Percentiles rank a stretch among this genome's conserved stretches.
phyloP scores from a whole-genome alignment of 2,888 invertebrate species.

The Exephanes ischioxanthus region DNA sequence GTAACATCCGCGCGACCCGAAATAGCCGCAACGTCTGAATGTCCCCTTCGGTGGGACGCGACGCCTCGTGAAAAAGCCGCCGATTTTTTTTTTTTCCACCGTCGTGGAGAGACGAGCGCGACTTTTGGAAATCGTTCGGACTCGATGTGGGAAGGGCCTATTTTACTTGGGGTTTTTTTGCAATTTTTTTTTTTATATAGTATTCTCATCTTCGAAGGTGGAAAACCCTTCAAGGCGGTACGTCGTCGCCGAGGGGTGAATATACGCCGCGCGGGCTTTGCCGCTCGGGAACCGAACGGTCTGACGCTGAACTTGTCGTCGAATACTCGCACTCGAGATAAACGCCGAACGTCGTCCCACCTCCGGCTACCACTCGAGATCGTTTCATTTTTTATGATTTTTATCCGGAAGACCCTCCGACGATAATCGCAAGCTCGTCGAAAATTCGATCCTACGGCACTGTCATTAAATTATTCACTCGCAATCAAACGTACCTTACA shows the following conservation, averaged over 20 bases:
- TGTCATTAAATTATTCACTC: background rate
- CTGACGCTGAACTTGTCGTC: background rate
- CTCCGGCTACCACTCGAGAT: background rate
- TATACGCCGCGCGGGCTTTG: background rate
- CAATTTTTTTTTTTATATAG: background rate
- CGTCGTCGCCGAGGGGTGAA: background rate
- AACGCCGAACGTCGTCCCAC: background rate
- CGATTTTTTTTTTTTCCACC: background rate
- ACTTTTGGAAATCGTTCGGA: background rate
- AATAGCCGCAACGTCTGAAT: conserved; percentile 57
- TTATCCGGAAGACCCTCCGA: too few species aligned
- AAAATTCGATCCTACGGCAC: background rate
- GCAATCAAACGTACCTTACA: conserved; percentile 55
- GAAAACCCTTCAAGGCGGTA: background rate
- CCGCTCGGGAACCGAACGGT: background rate
- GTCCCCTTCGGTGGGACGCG: conserved; percentile 9
- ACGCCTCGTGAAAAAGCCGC: background rate
- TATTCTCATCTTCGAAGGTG: background rate
- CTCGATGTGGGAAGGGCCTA: background rate
- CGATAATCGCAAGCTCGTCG: too few species aligned
- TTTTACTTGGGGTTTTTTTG: background rate
- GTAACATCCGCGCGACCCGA: conserved; percentile 53
- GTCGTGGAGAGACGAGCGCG: background rate
- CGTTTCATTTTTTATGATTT: too few species aligned
- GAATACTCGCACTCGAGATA: background rate